Percentiles rank a stretch among this genome's conserved stretches.
These are phyloP conservation scores for Coryphaenoides rupestris DNA, from an alignment of 2,113 vertebrate genomes.

Conservation along the genomic window DNA sequence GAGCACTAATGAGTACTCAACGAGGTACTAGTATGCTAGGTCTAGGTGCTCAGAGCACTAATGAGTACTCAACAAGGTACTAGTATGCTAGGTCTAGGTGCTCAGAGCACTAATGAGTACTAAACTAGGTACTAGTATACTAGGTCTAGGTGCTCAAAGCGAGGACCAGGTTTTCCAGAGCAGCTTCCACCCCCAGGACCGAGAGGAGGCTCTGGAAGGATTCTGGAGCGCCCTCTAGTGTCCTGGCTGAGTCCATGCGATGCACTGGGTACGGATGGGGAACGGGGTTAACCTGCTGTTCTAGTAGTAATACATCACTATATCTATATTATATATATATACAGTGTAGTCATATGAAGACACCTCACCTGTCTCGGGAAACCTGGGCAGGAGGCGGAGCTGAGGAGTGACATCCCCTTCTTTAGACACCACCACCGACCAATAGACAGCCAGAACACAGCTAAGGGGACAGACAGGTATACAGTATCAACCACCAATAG, in stretches of 20 bases:
- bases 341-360: too few species aligned
- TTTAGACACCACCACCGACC: slow-evolving; percentile 47
- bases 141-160: slow-evolving; percentile 32
- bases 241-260: slow-evolving; percentile 48
- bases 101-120: too few species aligned
- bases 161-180: slow-evolving; percentile 76
- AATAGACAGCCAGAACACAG: slow-evolving; percentile 40
- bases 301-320: too few species aligned
- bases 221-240: slow-evolving; percentile 34
- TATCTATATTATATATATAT: too few species aligned
- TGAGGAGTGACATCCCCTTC: slow-evolving; percentile 40
- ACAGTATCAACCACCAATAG: slow-evolving; percentile 39
- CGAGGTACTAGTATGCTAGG: too few species aligned
- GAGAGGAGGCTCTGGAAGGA: slow-evolving; percentile 75
- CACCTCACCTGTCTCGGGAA: slow-evolving; percentile 51
- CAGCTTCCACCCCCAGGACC: slow-evolving; percentile 75
- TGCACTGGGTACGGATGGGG: slow-evolving; percentile 63
- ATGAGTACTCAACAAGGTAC: too few species aligned
- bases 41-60: too few species aligned
- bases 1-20: background rate
- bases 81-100: too few species aligned
- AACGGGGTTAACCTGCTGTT: too few species aligned
- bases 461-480: too few species aligned
- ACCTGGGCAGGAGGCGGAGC: slow-evolving; percentile 53
- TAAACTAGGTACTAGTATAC: too few species aligned